These are phyloP conservation scores for Arrhopalites spinosus DNA, from an alignment of 2,888 invertebrate species.

Conservation along the genomic window DNA sequence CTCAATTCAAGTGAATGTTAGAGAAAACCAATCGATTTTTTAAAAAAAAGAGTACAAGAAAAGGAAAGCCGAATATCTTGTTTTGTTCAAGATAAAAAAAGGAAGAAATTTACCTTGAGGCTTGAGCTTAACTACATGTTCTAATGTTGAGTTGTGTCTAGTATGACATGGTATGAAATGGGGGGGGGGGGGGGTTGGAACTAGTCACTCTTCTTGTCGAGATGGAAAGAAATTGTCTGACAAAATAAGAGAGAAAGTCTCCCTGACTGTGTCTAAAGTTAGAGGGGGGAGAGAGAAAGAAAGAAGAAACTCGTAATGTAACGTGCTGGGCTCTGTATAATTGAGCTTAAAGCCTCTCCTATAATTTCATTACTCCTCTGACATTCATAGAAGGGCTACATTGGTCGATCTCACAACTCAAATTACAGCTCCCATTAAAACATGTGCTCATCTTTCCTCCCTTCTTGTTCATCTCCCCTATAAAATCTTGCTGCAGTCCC, in stretches of 20 bases:
- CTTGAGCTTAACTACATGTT: neutral
- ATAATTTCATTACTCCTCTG: slow-evolving; percentile 25
- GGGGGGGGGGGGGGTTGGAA: too few species aligned
- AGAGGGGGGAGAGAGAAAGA: neutral
- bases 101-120: slow-evolving; percentile 8
- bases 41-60: neutral
- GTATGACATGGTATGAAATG: too few species aligned
- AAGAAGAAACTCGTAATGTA: neutral
- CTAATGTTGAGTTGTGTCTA: neutral
- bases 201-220: neutral
- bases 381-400: neutral
- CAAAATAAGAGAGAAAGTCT: neutral
- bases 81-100: neutral
- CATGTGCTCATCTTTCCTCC: slow-evolving; percentile 13
- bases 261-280: neutral
- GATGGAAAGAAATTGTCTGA: too few species aligned
- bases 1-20: neutral
- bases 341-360: slow-evolving; percentile 17
- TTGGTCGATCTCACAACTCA: neutral
- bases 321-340: slow-evolving; percentile 8
- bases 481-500: too few species aligned
- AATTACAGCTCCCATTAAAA: slow-evolving; percentile 28
- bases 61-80: neutral
- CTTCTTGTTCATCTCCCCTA: slow-evolving; percentile 3
- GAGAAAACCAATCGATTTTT: slow-evolving; percentile 9